Conservation (phyloP, 1,140 invertebrate species). For the Drosophila melanica region DNA sequence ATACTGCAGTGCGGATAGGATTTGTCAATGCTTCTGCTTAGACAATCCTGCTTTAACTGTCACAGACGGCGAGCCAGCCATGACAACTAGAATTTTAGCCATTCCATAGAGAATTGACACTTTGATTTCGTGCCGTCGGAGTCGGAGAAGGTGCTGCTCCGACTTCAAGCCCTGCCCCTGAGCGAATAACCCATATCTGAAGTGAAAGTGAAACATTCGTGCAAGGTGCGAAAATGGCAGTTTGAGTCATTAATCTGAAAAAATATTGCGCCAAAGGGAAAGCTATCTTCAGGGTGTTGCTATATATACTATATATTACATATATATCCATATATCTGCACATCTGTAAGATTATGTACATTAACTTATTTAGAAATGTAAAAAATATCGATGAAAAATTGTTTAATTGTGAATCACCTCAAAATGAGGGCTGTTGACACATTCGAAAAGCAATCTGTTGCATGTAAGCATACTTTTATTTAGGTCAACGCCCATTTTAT, state of each 20-base stretch:
- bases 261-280: constrained; percentile 33
- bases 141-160: constrained; percentile 15
- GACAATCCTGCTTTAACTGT: no score
- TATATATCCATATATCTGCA: no score
- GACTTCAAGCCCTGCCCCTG: constrained; percentile 30
- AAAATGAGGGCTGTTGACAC: no score
- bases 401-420: no score
- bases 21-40: not conserved
- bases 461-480: not conserved
- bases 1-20: not conserved
- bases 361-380: no score
- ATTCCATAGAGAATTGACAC: constrained; percentile 46
- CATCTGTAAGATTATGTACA: no score
- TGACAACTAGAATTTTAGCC: not conserved
- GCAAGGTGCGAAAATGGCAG: constrained; percentile 22
- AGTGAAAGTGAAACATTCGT: constrained; percentile 63
- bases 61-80: constrained; percentile 37
- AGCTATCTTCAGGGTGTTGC: constrained; percentile 12
- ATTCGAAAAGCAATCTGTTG: no score
- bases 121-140: constrained; percentile 43
- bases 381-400: no score
- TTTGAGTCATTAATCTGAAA: constrained; percentile 35
- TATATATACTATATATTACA: no score
- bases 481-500: not conserved
- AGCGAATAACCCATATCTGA: constrained; percentile 47